Base-by-base conservation (phyloP, 2,888 invertebrate species). In the Thera britannica region DNA sequence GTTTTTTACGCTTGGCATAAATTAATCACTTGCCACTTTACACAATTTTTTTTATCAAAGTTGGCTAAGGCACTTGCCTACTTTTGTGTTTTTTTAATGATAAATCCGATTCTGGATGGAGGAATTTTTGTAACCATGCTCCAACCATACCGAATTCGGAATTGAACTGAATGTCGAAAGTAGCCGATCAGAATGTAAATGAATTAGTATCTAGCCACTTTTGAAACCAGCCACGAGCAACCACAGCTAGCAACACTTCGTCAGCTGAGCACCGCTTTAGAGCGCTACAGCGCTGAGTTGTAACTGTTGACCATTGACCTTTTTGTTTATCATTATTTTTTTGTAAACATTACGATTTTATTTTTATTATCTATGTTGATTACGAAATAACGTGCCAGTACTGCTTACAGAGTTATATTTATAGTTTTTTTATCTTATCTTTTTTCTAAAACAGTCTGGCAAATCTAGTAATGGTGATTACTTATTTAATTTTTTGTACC, bases 281-380 rank as follows among this genome's bases (percentile, higher is more conserved):
- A 90, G 89, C 90, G 91, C 87, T 89, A 75, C 79, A 89, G 86
- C 76, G 90, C 90, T 91, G 78, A 80, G 72, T 81, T 79, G 78
- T 78, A 67, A 73, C 68, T 71, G 68, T 79, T 86, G 90, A 87
- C 83, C 91, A 82, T 90, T 91, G 91, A 91, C 92, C 91, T 90
- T 88, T 89, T 90, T 91, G 91, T 92, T 91, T 91, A 90, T 90
- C 79, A 73, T 82, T 81, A 83, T 85, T 83, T 86, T 86, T 86
- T 83, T 80, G 83, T 83, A 83, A 83, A 83, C 83, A 84, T 83
- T 83, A 83, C 79, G 75, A 60, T 66, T 46, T 63, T 66, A 60
- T 68, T 64, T 58, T 51, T 66, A 63, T 51, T 57, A 57, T 46
- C 56, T 62, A 41, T 5, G 58, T 56, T 57, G 69, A 70, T 66